Evolutionary conservation across 2,888 invertebrate genomes (phyloP).

Genomic region (Acronicta psi): DNA sequence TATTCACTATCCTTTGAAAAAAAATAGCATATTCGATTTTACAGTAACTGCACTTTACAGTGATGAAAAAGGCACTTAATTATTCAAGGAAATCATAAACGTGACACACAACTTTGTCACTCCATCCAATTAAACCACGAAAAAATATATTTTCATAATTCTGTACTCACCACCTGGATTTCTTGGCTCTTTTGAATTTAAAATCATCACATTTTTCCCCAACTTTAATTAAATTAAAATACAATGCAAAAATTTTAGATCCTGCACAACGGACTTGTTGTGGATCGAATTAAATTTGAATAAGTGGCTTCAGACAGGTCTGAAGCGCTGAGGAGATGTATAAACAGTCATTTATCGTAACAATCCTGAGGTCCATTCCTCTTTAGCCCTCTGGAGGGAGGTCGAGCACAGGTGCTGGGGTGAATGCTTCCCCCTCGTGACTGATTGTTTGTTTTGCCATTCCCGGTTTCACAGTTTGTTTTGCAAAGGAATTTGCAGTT

Average conservation of each 20-base stretch:
- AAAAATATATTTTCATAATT: constrained; percentile 39
- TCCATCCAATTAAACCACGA: constrained; percentile 19
- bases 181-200: constrained; percentile 55
- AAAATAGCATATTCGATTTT: neutral
- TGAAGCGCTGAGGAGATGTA: constrained; percentile 73
- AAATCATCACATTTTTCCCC: constrained; percentile 48
- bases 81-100: constrained; percentile 19
- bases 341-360: constrained; percentile 84
- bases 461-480: constrained; percentile 68
- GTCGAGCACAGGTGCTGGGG: constrained; percentile 75
- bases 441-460: constrained; percentile 80
- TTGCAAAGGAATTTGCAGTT: constrained; percentile 72
- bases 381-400: constrained; percentile 57
- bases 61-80: constrained; percentile 4
- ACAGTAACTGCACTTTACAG: constrained; percentile 1
- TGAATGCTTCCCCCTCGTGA: constrained; percentile 67
- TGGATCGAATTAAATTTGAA: constrained; percentile 76
- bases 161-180: constrained; percentile 38
- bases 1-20: neutral
- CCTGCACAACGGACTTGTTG: constrained; percentile 51
- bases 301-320: constrained; percentile 75
- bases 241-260: constrained; percentile 57
- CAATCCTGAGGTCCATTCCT: constrained; percentile 73
- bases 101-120: constrained; percentile 23
- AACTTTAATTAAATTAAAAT: constrained; percentile 59